Evolutionary conservation across 2,888 invertebrate genomes (phyloP).

Genomic region (Thecocarcelia acutangulata): DNA sequence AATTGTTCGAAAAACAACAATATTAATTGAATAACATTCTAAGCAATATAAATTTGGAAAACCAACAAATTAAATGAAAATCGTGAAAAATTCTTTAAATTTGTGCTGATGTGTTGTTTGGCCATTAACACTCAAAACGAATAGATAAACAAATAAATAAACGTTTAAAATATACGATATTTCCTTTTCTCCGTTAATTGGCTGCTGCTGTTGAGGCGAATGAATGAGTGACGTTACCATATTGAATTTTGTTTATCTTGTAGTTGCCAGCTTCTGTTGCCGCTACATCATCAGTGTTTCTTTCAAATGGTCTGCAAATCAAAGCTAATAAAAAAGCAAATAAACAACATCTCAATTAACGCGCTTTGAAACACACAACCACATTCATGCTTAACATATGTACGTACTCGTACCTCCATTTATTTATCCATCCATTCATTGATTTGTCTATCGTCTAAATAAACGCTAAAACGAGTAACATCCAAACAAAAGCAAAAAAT

Average conservation of each 20-base stretch:
- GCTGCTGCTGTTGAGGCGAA: slow-evolving; percentile 43
- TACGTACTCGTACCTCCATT: background rate
- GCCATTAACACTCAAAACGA: slow-evolving; percentile 48
- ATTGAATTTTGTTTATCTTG: slow-evolving; percentile 29
- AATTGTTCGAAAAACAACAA: slow-evolving; percentile 20
- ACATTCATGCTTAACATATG: background rate
- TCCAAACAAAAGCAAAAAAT: slow-evolving; percentile 13
- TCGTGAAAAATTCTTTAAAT: slow-evolving; percentile 33
- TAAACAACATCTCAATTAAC: slow-evolving; percentile 67
- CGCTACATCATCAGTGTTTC: slow-evolving; percentile 34
- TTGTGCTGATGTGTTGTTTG: slow-evolving; percentile 53
- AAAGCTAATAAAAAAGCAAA: slow-evolving; percentile 45
- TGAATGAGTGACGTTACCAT: slow-evolving; percentile 57
- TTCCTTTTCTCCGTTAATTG: slow-evolving; percentile 42
- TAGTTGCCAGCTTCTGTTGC: slow-evolving; percentile 31
- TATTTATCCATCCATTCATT: slow-evolving; percentile 26
- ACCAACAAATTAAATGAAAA: slow-evolving; percentile 37
- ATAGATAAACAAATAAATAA: slow-evolving; percentile 16
- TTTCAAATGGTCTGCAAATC: slow-evolving; percentile 62
- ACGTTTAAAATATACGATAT: background rate
- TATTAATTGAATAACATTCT: slow-evolving; percentile 35
- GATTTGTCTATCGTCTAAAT: slow-evolving; percentile 7
- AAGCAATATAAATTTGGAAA: slow-evolving; percentile 36
- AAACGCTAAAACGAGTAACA: slow-evolving; percentile 17
- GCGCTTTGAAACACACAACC: slow-evolving; percentile 52